These are phyloP conservation scores for Sciaenops ocellatus DNA, from an alignment of 2,797 vertebrate genomes.

Conservation along the genomic window DNA sequence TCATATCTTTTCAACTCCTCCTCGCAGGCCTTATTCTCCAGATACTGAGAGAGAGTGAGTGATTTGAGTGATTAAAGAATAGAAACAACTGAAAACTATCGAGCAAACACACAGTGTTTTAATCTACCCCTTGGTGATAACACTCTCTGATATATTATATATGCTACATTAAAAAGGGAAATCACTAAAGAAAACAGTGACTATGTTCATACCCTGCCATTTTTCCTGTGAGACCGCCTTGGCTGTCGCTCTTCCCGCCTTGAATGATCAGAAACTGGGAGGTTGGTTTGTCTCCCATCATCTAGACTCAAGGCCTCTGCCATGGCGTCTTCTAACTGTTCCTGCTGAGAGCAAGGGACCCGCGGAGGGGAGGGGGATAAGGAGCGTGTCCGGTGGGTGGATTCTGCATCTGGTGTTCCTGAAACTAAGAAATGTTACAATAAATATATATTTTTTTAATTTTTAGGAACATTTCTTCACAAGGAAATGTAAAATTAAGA, in stretches of 20 bases:
- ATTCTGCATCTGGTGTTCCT: conserved; percentile 72
- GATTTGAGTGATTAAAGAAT: not conserved
- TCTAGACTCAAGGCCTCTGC: conserved; percentile 54
- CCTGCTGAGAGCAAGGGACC: conserved; percentile 40
- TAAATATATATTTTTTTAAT: not conserved
- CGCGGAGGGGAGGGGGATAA: conserved; percentile 86
- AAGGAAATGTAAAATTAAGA: not conserved
- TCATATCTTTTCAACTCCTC: conserved; percentile 87
- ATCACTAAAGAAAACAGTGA: not conserved
- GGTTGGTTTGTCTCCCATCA: conserved; percentile 57
- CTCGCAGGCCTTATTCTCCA: conserved; percentile 84
- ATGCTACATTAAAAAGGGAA: not conserved
- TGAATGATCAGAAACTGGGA: conserved; percentile 45
- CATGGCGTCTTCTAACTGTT: conserved; percentile 62
- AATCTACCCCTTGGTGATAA: not conserved
- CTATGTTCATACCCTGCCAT: conserved; percentile 54
- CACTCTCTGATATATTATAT: not conserved
- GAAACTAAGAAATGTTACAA: conserved; percentile 25
- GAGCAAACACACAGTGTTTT: not conserved
- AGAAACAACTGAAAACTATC: not conserved
- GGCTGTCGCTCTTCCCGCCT: conserved; percentile 68
- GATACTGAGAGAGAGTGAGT: conserved; percentile 68
- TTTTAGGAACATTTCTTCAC: not conserved
- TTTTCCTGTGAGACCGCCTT: conserved; percentile 60
- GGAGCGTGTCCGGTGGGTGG: conserved; percentile 76